These are phyloP conservation scores for Tenodera sinensis DNA, from an alignment of 2,888 invertebrate species.

Conservation along the genomic window DNA sequence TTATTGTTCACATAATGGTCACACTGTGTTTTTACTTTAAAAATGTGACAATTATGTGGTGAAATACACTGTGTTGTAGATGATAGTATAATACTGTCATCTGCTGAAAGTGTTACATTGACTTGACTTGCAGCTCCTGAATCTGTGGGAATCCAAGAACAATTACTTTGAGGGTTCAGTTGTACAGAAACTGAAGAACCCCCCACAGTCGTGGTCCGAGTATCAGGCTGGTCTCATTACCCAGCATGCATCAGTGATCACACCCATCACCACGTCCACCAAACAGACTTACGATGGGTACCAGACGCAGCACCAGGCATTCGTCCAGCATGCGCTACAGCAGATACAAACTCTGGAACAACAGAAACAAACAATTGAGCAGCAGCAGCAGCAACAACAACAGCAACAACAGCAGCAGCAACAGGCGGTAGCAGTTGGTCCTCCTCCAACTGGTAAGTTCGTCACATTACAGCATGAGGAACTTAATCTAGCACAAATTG, in stretches of 20 bases:
- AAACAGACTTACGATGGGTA: conserved; percentile 84
- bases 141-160: conserved; percentile 95
- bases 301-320: conserved; percentile 93
- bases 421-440: conserved; percentile 45
- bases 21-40: too few relatives aligned
- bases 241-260: conserved; percentile 72
- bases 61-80: too few relatives aligned
- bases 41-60: too few relatives aligned
- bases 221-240: conserved; percentile 83
- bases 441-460: not conserved
- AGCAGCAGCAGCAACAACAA: conserved; percentile 43
- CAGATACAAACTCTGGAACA: conserved; percentile 68
- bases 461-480: too few relatives aligned
- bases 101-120: too few relatives aligned
- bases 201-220: conserved; percentile 81
- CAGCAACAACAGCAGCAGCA: conserved; percentile 36
- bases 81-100: too few relatives aligned
- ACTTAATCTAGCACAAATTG: too few relatives aligned
- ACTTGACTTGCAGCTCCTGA: conserved; percentile 57
- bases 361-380: conserved; percentile 66
- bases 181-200: conserved; percentile 82
- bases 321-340: conserved; percentile 84
- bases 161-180: conserved; percentile 81
- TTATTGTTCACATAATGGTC: too few relatives aligned
- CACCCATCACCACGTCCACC: conserved; percentile 72